These are phyloP conservation scores for Aleiodes leptofemur DNA, from an alignment of 2,888 invertebrate genomes.

Conservation along the genomic window DNA sequence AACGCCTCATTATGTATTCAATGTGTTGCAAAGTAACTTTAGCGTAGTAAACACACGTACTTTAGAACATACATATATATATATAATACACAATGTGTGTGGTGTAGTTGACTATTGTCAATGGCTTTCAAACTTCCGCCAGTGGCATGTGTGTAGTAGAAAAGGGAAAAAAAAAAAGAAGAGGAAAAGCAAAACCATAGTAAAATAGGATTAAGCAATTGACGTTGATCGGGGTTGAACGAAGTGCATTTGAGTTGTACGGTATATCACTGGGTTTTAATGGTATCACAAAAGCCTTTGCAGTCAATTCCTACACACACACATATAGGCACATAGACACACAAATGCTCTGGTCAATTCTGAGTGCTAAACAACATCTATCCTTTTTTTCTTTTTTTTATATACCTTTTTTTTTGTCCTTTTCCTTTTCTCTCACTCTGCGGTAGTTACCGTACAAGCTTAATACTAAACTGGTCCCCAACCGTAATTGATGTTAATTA, in stretches of 20 bases:
- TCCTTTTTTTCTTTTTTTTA: slow-evolving; percentile 15
- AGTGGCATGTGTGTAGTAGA: neutral
- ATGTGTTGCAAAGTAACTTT: slow-evolving; percentile 25
- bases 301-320: slow-evolving; percentile 25
- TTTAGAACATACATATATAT: neutral
- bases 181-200: slow-evolving; percentile 14
- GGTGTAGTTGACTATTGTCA: neutral
- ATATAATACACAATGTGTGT: neutral
- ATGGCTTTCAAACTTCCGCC: slow-evolving; percentile 12
- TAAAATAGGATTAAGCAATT: slow-evolving; percentile 47
- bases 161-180: neutral
- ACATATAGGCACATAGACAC: neutral
- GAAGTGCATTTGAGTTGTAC: slow-evolving; percentile 44
- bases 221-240: slow-evolving; percentile 41
- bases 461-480: slow-evolving; percentile 46
- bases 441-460: slow-evolving; percentile 44
- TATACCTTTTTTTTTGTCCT: slow-evolving; percentile 21
- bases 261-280: slow-evolving; percentile 41
- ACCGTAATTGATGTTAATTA: slow-evolving; percentile 67
- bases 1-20: slow-evolving; percentile 45
- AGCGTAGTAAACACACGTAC: slow-evolving; percentile 27
- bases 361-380: slow-evolving; percentile 38
- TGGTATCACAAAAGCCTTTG: slow-evolving; percentile 44
- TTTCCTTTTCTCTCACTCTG: slow-evolving; percentile 30
- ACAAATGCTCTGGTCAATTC: slow-evolving; percentile 21